Conservation (phyloP, 2,113 vertebrate genomes). For the Chaetodon trifascialis region DNA sequence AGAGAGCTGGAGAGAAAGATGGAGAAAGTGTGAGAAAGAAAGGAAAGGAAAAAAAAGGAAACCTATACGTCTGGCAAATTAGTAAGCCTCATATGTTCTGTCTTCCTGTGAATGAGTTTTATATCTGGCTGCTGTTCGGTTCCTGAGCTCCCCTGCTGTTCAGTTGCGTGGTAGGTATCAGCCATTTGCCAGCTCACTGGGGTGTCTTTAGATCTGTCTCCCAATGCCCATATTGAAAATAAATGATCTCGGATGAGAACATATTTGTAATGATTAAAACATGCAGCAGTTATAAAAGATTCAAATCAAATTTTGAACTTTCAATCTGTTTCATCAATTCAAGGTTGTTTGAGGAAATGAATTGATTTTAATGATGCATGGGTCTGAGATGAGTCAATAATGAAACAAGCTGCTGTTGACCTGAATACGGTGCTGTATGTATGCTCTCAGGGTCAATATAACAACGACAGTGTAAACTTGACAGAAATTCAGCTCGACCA, state of each 20-base stretch:
- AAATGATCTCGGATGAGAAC: slow-evolving; percentile 42
- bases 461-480: slow-evolving; percentile 36
- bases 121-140: slow-evolving; percentile 37
- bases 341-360: slow-evolving; percentile 45
- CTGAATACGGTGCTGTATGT: slow-evolving; percentile 34
- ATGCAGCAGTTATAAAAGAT: slow-evolving; percentile 61
- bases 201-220: slow-evolving; percentile 63
- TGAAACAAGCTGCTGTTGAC: slow-evolving; percentile 46
- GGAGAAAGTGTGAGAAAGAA: background rate
- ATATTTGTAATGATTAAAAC: slow-evolving; percentile 74
- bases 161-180: slow-evolving; percentile 45
- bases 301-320: slow-evolving; percentile 49
- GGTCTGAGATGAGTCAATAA: slow-evolving; percentile 54
- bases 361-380: slow-evolving; percentile 68
- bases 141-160: slow-evolving; percentile 51
- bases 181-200: slow-evolving; percentile 68
- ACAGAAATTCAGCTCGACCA: slow-evolving; percentile 38
- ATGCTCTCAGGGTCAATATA: slow-evolving; percentile 44
- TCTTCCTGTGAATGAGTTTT: slow-evolving; percentile 60
- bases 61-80: slow-evolving; percentile 47
- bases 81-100: slow-evolving; percentile 38
- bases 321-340: slow-evolving; percentile 55
- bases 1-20: background rate
- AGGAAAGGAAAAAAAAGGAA: background rate
- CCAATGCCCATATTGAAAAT: slow-evolving; percentile 53